Conservation (phyloP, 2,113 vertebrate species). For the Tetraodon nigroviridis region DNA sequence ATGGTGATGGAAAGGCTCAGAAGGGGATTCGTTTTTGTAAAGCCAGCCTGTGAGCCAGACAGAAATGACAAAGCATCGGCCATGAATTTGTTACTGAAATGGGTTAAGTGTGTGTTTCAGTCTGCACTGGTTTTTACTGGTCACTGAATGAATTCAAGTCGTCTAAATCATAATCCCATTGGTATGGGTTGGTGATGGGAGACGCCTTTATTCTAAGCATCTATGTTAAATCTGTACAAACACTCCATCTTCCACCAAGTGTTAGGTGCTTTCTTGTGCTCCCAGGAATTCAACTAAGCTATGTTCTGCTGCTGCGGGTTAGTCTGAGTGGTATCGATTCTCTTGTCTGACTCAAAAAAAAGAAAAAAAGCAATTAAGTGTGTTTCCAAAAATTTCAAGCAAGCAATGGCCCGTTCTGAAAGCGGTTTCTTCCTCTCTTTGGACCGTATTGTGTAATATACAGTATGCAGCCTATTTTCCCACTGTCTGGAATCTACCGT, state of each 20-base stretch:
- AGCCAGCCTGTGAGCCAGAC: constrained; percentile 59
- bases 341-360: not conserved
- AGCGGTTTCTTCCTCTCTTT: too few relatives aligned
- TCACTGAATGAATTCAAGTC: not conserved
- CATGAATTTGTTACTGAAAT: too few relatives aligned
- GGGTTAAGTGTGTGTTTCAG: too few relatives aligned
- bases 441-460: not conserved
- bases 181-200: too few relatives aligned
- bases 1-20: constrained; percentile 67
- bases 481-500: not conserved
- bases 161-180: too few relatives aligned
- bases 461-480: too few relatives aligned
- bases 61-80: constrained; percentile 48
- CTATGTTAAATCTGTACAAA: not conserved
- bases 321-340: not conserved
- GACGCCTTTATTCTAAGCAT: not conserved
- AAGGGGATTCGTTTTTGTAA: constrained; percentile 7
- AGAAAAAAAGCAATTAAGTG: not conserved
- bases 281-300: too few relatives aligned
- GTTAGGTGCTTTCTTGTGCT: too few relatives aligned
- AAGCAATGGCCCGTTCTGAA: not conserved
- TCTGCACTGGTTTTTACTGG: not conserved
- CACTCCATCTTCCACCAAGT: not conserved
- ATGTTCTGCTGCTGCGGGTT: too few relatives aligned
- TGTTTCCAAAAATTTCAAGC: not conserved